Conservation (phyloP, 2,797 vertebrate genomes). For the Acanthurus leucopareius region DNA sequence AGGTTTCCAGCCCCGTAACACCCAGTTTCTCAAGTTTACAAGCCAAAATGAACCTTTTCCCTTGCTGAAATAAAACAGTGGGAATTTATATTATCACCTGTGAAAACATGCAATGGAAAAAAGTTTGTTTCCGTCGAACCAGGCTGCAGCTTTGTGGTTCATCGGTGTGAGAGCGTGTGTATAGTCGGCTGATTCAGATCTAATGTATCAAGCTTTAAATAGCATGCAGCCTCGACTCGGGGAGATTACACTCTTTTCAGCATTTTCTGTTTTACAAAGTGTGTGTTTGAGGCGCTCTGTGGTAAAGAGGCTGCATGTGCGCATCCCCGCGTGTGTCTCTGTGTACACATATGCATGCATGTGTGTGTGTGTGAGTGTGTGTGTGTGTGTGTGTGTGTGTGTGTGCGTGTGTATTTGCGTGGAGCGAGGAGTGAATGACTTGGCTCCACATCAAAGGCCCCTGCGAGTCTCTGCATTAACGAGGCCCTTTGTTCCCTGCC, state of each 20-base stretch:
- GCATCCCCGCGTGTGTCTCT: constrained; percentile 15
- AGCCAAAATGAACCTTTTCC: constrained; percentile 8
- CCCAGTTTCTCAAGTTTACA: constrained; percentile 7
- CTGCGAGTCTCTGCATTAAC: constrained; percentile 95
- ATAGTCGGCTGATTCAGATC: constrained; percentile 62
- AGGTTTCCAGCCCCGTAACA: not conserved
- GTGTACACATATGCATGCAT: constrained; percentile 37
- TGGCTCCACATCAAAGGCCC: constrained; percentile 95
- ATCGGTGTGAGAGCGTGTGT: constrained; percentile 55
- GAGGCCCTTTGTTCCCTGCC: constrained; percentile 95
- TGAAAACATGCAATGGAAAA: constrained; percentile 31
- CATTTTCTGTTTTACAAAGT: constrained; percentile 42
- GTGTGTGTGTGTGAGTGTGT: constrained; percentile 62
- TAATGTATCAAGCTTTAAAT: constrained; percentile 73
- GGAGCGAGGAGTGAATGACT: constrained; percentile 91
- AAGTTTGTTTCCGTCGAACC: constrained; percentile 53
- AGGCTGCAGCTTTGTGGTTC: constrained; percentile 64
- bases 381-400: constrained; percentile 72
- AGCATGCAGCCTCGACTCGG: constrained; percentile 56
- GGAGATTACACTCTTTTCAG: constrained; percentile 59
- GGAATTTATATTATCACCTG: constrained; percentile 25
- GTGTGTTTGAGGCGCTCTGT: constrained; percentile 51
- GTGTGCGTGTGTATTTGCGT: constrained; percentile 76
- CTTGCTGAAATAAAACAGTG: constrained; percentile 20
- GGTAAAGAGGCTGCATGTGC: constrained; percentile 52